A percentile compares a stretch with the other conserved stretches of the same genome.
phyloP scores from a whole-genome alignment of 2,888 invertebrate genomes.

The Fragum fragum region DNA sequence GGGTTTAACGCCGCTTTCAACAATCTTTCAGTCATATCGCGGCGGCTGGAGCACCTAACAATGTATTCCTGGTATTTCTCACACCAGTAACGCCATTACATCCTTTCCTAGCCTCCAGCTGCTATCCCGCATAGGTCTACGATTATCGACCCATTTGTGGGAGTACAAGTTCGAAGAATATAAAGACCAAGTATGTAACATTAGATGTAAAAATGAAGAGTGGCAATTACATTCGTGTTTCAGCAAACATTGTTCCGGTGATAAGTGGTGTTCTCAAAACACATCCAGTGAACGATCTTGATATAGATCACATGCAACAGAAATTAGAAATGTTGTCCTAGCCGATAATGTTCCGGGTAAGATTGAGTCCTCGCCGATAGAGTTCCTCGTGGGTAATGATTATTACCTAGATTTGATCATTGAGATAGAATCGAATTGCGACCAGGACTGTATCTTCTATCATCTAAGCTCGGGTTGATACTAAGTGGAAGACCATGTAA shows the following conservation, averaged over 20 bases:
- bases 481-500: slow-evolving; percentile 32
- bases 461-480: slow-evolving; percentile 48
- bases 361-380: slow-evolving; percentile 17
- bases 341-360: slow-evolving; percentile 33
- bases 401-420: slow-evolving; percentile 35
- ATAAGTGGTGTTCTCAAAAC: slow-evolving; percentile 40
- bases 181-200: slow-evolving; percentile 28
- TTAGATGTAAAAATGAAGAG: slow-evolving; percentile 23
- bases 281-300: neutral
- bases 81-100: too few relatives aligned
- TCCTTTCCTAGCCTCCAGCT: too few relatives aligned
- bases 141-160: too few relatives aligned
- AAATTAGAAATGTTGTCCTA: slow-evolving; percentile 8
- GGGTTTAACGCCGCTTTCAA: too few relatives aligned
- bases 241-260: slow-evolving; percentile 39
- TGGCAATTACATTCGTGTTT: slow-evolving; percentile 19
- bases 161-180: neutral
- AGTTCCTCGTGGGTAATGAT: slow-evolving; percentile 34
- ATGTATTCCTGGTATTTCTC: too few relatives aligned
- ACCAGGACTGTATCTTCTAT: slow-evolving; percentile 36
- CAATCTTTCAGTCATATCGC: too few relatives aligned
- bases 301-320: neutral
- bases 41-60: too few relatives aligned
- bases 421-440: slow-evolving; percentile 33
- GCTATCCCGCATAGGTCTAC: too few relatives aligned